Evolutionary conservation across 1,140 invertebrate species (phyloP), one percentile per base, ranked within the genome.

Genomic region (Camponotus floridanus): DNA sequence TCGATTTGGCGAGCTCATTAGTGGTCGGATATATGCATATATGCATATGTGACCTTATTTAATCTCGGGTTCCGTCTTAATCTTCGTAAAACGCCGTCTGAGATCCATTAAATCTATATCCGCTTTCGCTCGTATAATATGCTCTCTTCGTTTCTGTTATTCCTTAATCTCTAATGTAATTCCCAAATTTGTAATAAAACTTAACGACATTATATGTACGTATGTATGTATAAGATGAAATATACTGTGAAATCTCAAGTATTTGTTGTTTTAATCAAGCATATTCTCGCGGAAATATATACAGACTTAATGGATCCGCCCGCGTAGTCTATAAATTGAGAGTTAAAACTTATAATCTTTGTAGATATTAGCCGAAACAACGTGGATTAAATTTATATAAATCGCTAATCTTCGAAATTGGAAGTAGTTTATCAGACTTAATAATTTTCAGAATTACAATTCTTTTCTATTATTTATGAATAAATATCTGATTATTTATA

Each of bases 31-130:
- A n/a, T n/a, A n/a, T n/a, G 7, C 36, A 5, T 45, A n/a, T 9
- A 3, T 26, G 26, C 31, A 3, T 15, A 0, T 18, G 33, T 18
- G 33, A 5, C 13, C n/a, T 15, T n/a, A 45, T 21, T 79, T 39
- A 79, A 79, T 51, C 33, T 9, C 39, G 3, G 21, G 62, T 68
- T 55, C 21, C 13, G 31, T 73, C 15, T 62, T 62, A 79, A 67
- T 21, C 31, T 62, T 31, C 15, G 13, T 42, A 62, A 59, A 61
- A 8, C 15, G 15, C 4, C 73, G 39, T 61, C 21, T 45, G 21
- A 26, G 21, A 18, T 31, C 57, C 15, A 76, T 39, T 76, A 42
- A 62, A 76, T 31, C 31, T 6, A 11, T 48, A 26, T 71, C 71
- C 8, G 11, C 57, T 21, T 15, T 33, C 36, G 21, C 21, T 3